Evolutionary conservation across 2,888 invertebrate species (phyloP).

Genomic region (Troglohyphantes excavatus): DNA sequence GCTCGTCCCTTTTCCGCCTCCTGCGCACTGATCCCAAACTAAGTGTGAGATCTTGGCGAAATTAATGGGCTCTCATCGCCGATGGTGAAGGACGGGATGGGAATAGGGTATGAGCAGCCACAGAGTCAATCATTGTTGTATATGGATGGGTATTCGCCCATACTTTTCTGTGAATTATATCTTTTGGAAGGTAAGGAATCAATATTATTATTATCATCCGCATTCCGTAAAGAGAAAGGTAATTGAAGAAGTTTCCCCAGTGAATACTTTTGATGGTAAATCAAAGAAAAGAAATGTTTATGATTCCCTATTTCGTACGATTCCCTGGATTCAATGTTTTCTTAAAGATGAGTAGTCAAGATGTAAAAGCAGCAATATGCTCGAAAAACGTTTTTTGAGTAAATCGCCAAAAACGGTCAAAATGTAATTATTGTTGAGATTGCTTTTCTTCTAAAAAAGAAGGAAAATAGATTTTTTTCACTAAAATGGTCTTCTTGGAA

Average conservation of each 20-base stretch:
- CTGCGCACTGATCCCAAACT: conserved; percentile 31
- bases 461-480: too few species aligned
- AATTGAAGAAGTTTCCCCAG: not conserved
- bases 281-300: too few species aligned
- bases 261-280: not conserved
- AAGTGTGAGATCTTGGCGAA: conserved; percentile 28
- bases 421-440: too few species aligned
- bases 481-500: too few species aligned
- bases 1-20: conserved; percentile 15
- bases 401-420: too few species aligned
- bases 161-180: not conserved
- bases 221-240: not conserved
- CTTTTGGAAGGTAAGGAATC: not conserved
- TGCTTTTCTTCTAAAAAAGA: too few species aligned
- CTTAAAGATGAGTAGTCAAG: too few species aligned
- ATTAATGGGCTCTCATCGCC: conserved; percentile 29
- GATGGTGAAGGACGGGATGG: not conserved
- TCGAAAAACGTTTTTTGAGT: too few species aligned
- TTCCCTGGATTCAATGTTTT: too few species aligned
- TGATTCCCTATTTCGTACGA: too few species aligned
- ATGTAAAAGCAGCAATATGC: too few species aligned
- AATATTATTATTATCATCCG: not conserved
- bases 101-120: not conserved
- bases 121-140: not conserved
- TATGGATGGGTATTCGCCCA: too few species aligned